These are phyloP conservation scores for Tympanoctomys barrerae DNA, from an alignment of 2,797 vertebrate species.

Conservation along the genomic window DNA sequence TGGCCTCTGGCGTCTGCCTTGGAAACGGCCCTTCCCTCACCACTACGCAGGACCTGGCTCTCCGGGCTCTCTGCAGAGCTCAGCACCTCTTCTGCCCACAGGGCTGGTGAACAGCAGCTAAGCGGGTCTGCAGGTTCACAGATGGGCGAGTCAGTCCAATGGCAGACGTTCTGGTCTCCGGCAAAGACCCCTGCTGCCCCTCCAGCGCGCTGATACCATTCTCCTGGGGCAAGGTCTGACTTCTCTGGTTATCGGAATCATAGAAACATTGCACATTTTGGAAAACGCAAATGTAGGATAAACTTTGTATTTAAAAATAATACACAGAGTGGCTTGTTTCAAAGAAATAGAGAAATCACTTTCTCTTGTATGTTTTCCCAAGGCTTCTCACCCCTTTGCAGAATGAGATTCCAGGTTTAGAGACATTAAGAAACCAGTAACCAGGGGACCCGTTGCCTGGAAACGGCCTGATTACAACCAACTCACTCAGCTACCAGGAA, in stretches of 20 bases:
- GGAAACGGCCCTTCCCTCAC: not conserved
- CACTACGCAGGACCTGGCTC: not conserved
- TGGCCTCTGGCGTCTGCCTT: not conserved
- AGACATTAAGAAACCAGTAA: constrained; percentile 82
- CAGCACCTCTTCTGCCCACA: constrained; percentile 10
- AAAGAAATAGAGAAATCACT: constrained; percentile 71
- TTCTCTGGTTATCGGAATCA: constrained; percentile 49
- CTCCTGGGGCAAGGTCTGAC: constrained; percentile 62
- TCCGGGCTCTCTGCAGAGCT: not conserved
- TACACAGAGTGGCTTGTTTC: constrained; percentile 5
- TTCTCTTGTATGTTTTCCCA: constrained; percentile 69
- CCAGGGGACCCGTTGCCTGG: constrained; percentile 83
- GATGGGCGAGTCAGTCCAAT: constrained; percentile 54
- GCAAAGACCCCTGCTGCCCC: constrained; percentile 64
- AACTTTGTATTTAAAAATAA: constrained; percentile 50
- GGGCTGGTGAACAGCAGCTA: not conserved
- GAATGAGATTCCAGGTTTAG: constrained; percentile 79
- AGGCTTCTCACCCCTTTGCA: constrained; percentile 67
- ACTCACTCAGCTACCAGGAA: constrained; percentile 78
- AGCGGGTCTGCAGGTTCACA: constrained; percentile 38
- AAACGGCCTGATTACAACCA: constrained; percentile 84
- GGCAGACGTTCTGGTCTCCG: constrained; percentile 57
- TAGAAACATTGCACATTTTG: constrained; percentile 55
- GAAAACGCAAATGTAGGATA: constrained; percentile 57
- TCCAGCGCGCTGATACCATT: constrained; percentile 52